Evolutionary conservation across 2,888 invertebrate genomes (phyloP).

Genomic region (Artemia sp.): DNA sequence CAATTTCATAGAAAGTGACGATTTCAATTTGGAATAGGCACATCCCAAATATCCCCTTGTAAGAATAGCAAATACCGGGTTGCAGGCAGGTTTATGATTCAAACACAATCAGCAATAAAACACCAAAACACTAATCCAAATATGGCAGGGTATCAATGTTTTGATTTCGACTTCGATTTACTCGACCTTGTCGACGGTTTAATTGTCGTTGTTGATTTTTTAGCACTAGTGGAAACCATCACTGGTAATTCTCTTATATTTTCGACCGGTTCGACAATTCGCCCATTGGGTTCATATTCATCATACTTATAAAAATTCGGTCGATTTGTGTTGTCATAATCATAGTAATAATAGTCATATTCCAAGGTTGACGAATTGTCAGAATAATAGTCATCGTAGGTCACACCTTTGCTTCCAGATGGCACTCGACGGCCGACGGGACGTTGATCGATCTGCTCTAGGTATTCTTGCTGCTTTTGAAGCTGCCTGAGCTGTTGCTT

Average conservation of each 20-base stretch:
- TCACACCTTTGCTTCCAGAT: neutral
- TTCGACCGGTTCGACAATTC: constrained; percentile 10
- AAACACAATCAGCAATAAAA: too few relatives aligned
- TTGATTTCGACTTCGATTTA: too few relatives aligned
- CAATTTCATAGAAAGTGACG: too few relatives aligned
- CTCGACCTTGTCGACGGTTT: too few relatives aligned
- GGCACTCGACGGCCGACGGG: constrained; percentile 2
- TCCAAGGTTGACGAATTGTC: constrained; percentile 17
- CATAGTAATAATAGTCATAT: constrained; percentile 23
- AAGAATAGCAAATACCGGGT: too few relatives aligned
- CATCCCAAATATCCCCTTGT: too few relatives aligned
- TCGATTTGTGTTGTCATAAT: constrained; percentile 16
- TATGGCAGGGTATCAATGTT: too few relatives aligned
- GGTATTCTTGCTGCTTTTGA: constrained; percentile 1
- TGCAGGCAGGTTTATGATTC: too few relatives aligned
- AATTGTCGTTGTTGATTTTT: neutral
- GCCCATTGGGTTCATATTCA: constrained; percentile 21
- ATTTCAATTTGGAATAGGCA: too few relatives aligned
- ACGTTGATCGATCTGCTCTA: constrained; percentile 1
- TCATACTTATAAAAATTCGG: constrained; percentile 21
- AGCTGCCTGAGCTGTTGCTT: constrained; percentile 2
- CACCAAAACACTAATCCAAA: too few relatives aligned
- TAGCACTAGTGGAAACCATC: neutral
- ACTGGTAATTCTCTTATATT: neutral
- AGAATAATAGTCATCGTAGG: neutral